These are phyloP conservation scores for Romanomermis culicivorax DNA, from an alignment of 2,888 invertebrate genomes.

Conservation along the genomic window DNA sequence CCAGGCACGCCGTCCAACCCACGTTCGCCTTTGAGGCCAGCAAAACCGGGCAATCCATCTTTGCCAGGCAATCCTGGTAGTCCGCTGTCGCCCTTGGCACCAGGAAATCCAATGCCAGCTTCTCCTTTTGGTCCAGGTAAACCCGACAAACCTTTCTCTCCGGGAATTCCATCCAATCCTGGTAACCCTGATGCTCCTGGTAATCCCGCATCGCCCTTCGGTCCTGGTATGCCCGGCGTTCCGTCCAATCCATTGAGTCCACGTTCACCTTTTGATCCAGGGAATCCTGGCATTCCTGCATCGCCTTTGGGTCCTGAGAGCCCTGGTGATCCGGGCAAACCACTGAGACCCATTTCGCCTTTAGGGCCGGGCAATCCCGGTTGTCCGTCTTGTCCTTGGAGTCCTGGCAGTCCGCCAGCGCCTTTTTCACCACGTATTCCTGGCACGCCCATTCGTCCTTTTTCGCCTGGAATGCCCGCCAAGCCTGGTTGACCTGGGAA, in stretches of 20 bases:
- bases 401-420: slow-evolving; percentile 21
- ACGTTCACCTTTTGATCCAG: slow-evolving; percentile 43
- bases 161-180: slow-evolving; percentile 17
- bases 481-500: slow-evolving; percentile 18
- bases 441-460: slow-evolving; percentile 10
- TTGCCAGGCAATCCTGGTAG: slow-evolving; percentile 21
- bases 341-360: slow-evolving; percentile 16
- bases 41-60: slow-evolving; percentile 10
- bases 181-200: slow-evolving; percentile 27
- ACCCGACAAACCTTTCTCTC: slow-evolving; percentile 20
- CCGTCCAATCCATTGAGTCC: slow-evolving; percentile 42
- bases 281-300: slow-evolving; percentile 37
- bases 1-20: slow-evolving; percentile 43
- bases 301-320: slow-evolving; percentile 22
- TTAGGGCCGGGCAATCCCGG: slow-evolving; percentile 24
- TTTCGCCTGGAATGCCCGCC: slow-evolving; percentile 15
- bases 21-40: slow-evolving; percentile 16
- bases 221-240: slow-evolving; percentile 29
- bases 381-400: slow-evolving; percentile 14
- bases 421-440: slow-evolving; percentile 14
- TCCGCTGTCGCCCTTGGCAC: slow-evolving; percentile 29
- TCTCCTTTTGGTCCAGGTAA: slow-evolving; percentile 19
- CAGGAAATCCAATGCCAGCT: slow-evolving; percentile 40
- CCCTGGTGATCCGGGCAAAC: slow-evolving; percentile 19
- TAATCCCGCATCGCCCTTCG: slow-evolving; percentile 18